Evolutionary conservation across 1,140 invertebrate species (phyloP).

Genomic region (Drosophila triauraria): DNA sequence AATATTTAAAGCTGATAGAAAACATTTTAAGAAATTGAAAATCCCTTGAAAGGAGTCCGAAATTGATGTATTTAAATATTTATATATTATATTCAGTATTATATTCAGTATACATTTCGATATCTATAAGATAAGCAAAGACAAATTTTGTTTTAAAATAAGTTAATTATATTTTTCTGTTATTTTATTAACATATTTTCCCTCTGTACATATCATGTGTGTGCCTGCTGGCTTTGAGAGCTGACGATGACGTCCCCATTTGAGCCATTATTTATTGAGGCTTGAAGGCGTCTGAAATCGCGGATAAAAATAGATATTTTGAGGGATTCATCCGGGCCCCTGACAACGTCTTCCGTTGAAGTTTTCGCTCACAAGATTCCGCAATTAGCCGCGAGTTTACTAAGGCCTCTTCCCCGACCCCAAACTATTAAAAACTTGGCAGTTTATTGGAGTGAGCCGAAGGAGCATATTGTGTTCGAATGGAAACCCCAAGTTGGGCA

Average conservation of each 20-base stretch:
- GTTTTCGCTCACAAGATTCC: background rate
- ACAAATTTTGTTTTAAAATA: too few relatives aligned
- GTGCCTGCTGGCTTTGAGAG: background rate
- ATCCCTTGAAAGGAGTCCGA: background rate
- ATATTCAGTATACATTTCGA: too few relatives aligned
- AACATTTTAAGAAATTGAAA: background rate
- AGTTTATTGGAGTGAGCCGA: constrained; percentile 1
- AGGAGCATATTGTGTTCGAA: constrained; percentile 46
- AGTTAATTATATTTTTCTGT: too few relatives aligned
- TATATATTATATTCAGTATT: too few relatives aligned
- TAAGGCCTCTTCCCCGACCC: background rate
- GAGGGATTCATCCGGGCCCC: constrained; percentile 7
- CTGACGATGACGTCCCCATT: constrained; percentile 13
- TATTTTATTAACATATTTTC: background rate
- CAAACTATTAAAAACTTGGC: constrained; percentile 38
- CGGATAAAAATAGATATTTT: constrained; percentile 34
- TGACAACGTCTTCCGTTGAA: background rate
- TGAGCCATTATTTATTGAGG: constrained; percentile 13
- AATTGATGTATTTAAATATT: background rate
- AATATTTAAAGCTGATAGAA: background rate
- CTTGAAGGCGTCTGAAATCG: background rate
- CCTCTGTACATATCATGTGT: constrained; percentile 6
- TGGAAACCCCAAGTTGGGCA: constrained; percentile 57
- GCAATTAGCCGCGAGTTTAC: constrained; percentile 26
- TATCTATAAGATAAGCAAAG: too few relatives aligned